Evolutionary conservation across 1,140 invertebrate species (phyloP), one percentile per base, ranked within the genome.

Genomic region (Conus ventricosus): DNA sequence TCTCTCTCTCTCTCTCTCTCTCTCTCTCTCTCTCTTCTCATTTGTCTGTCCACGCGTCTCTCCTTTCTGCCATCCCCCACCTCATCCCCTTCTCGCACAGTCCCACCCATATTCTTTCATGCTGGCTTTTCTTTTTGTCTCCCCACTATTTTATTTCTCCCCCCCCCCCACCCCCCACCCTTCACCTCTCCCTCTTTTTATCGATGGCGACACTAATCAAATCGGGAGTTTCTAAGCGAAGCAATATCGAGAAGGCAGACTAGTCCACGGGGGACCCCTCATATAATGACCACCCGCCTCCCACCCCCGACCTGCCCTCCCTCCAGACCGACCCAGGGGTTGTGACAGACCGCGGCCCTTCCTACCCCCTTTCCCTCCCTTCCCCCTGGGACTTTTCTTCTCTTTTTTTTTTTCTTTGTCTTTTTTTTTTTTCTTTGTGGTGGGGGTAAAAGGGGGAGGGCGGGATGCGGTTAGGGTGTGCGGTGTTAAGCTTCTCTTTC

Each of bases 211-310:
- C 84, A 76, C 84, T 85, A 85, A 85, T 85, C 84, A 85, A 85
- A 85, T 85, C 63, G 71, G 84, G 71, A 85, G 25, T 71, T 85
- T 85, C 84, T 85, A 85, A 85, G 84, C 84, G 84, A 85, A 85
- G 84, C 84, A 76, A 85, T 85, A 85, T 85, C 84, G 71, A 75
- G 53, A 71, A 63, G 67, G 63, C 1, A 60, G 25, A 23, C 17
- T 75, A 23, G 27, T 51, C 63, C 25, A 6, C 23, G 0, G 57
- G 84, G 53, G 27, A 17, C n/a, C 27, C 25, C 63, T 23, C 51
- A 85, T 75, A 54, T 85, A 85, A 85, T 75, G 84, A 78, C 25
- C 25, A 27, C 11, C 25, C 76, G 25, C 23, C 25, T 25, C 2
- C 76, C n/a, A n/a, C 27, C 23, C 76, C 13, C 76, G 11, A 25